phyloP scores from a whole-genome alignment of 2,113 vertebrate genomes.

The Aleadryas rufinucha region DNA sequence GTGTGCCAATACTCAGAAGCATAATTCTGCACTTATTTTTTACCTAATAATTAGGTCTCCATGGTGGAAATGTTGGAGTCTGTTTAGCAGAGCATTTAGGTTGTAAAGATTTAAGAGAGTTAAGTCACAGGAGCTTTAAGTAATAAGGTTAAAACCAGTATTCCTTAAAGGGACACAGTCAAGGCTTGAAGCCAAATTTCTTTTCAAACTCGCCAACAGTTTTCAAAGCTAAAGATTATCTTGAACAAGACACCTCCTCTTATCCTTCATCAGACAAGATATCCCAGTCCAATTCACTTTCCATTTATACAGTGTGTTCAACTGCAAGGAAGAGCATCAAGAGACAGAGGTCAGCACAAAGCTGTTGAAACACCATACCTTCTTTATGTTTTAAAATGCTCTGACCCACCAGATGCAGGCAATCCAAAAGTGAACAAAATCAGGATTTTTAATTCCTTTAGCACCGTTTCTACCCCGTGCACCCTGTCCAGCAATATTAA shows the following conservation, averaged over 20 bases:
- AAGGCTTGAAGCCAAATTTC: not conserved
- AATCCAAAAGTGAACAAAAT: not conserved
- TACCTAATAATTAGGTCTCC: not conserved
- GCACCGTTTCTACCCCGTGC: not conserved
- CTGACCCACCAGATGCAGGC: not conserved
- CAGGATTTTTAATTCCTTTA: not conserved
- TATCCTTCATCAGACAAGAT: not conserved
- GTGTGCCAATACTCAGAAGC: not conserved
- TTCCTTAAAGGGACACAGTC: slow-evolving; percentile 13
- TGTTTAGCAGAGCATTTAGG: not conserved
- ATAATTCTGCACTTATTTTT: not conserved
- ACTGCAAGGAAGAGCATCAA: not conserved
- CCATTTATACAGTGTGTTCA: not conserved
- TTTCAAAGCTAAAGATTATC: not conserved
- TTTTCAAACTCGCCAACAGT: not conserved
- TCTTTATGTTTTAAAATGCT: not conserved
- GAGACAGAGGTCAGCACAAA: not conserved
- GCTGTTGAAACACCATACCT: not conserved
- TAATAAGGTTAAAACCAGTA: slow-evolving; percentile 50
- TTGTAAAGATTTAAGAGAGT: slow-evolving; percentile 38
- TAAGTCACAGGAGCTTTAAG: slow-evolving; percentile 45
- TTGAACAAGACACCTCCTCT: not conserved
- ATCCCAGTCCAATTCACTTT: not conserved
- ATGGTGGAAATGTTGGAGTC: not conserved
- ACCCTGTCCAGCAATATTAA: not conserved